phyloP scores from a whole-genome alignment of 2,113 vertebrate species.

The Hylia prasina region DNA sequence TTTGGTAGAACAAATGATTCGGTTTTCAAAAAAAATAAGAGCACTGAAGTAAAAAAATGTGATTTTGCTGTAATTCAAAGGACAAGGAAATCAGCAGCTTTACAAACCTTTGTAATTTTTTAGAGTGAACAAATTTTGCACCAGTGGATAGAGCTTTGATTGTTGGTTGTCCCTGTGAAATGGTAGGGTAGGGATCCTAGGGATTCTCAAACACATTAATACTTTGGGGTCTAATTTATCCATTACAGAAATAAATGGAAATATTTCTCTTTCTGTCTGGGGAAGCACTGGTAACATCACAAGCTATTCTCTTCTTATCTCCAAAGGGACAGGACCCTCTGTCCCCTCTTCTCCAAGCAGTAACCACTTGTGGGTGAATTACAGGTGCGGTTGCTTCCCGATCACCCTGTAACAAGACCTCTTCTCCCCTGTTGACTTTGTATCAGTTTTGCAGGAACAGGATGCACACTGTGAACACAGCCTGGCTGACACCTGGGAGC shows the following conservation, averaged over 20 bases:
- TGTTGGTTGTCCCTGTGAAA: neutral
- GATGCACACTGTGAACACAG: neutral
- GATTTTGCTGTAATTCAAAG: neutral
- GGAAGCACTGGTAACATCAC: neutral
- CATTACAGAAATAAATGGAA: neutral
- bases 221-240: neutral
- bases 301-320: neutral
- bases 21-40: neutral
- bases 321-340: neutral
- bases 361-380: neutral
- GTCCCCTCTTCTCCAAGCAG: neutral
- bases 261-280: neutral
- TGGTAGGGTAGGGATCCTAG: neutral
- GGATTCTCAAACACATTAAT: neutral
- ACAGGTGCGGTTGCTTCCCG: neutral
- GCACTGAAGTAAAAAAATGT: neutral
- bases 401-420: neutral
- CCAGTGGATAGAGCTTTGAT: neutral
- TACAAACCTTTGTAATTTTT: neutral
- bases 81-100: neutral
- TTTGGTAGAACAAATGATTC: neutral
- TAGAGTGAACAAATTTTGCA: neutral
- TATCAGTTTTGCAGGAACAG: neutral
- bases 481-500: neutral
- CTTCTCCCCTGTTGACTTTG: neutral